Percentiles rank a stretch among this genome's conserved stretches.
Evolutionary conservation across 2,888 invertebrate species (phyloP).

Genomic region (Odontocerum albicorne): DNA sequence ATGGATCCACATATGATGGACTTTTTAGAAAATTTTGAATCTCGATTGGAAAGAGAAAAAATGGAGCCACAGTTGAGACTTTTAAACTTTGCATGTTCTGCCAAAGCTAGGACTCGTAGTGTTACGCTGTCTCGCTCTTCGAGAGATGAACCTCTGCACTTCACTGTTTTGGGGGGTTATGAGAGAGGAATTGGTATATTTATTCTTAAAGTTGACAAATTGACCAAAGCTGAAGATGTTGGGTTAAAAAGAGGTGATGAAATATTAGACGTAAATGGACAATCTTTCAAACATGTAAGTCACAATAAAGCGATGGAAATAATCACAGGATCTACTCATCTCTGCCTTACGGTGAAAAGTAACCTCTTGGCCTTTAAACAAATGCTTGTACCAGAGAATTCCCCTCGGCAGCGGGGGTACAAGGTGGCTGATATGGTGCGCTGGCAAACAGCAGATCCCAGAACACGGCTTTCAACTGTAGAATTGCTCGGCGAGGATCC

Average conservation of each 20-base stretch:
- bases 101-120: conserved; percentile 90
- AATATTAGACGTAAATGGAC: conserved; percentile 96
- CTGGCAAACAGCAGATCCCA: conserved; percentile 65
- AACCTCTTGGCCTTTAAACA: conserved; percentile 87
- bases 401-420: conserved; percentile 71
- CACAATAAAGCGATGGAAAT: conserved; percentile 92
- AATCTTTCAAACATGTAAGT: conserved; percentile 92
- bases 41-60: conserved; percentile 78
- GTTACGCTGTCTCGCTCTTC: conserved; percentile 90
- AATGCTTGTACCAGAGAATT: conserved; percentile 73
- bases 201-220: conserved; percentile 90
- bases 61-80: conserved; percentile 82
- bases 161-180: conserved; percentile 91
- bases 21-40: conserved; percentile 90
- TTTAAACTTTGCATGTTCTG: conserved; percentile 95
- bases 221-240: conserved; percentile 93
- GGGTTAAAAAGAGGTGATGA: conserved; percentile 97
- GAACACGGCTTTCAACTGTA: conserved; percentile 77
- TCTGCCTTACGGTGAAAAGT: conserved; percentile 95
- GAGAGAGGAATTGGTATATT: conserved; percentile 93
- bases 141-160: conserved; percentile 90
- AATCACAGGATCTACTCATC: conserved; percentile 89
- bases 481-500: conserved; percentile 62
- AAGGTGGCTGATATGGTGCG: conserved; percentile 66
- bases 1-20: conserved; percentile 96